Conservation (phyloP, 2,113 vertebrate genomes). For the human (Homo sapiens) region GRCh38 chr3:57843001-57843500, state of each 20-base stretch:
- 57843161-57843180: neutral
- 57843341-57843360: too few species aligned
- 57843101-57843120: neutral
- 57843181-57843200: conserved; percentile 10
- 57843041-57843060: neutral
- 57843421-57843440: too few species aligned
- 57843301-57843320: too few species aligned
- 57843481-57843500: too few species aligned
- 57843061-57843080: neutral
- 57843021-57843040: neutral
- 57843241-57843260: conserved; percentile 42
- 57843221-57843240: neutral
- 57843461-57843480: too few species aligned
- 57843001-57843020: conserved; percentile 28
- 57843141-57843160: neutral
- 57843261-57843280: neutral
- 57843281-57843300: too few species aligned
- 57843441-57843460: too few species aligned
- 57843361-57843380: too few species aligned
- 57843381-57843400: too few species aligned
- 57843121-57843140: neutral
- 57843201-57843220: neutral
- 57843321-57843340: too few species aligned
- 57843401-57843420: too few species aligned
- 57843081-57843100: neutral